phyloP scores from a whole-genome alignment of 2,113 vertebrate species.

The Colinus virginianus region DNA sequence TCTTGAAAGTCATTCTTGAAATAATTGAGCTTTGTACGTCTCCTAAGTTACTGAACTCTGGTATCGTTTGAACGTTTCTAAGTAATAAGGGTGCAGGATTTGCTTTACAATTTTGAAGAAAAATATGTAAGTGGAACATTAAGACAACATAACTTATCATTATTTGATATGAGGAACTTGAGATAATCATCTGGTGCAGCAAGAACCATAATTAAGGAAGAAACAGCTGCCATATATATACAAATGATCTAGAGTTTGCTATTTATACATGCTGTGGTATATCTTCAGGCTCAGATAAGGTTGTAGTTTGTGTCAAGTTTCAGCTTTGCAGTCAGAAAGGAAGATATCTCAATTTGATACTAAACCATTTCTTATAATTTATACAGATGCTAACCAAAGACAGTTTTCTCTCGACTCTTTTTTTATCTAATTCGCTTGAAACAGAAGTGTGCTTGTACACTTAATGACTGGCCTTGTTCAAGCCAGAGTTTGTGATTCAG shows the following conservation, averaged over 20 bases:
- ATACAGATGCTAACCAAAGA: background rate
- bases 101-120: background rate
- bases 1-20: background rate
- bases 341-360: background rate
- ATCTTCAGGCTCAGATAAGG: background rate
- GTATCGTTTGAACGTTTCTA: background rate
- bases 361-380: background rate
- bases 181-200: background rate
- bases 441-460: background rate
- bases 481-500: background rate
- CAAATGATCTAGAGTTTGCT: background rate
- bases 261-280: background rate
- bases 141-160: background rate
- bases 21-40: background rate
- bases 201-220: background rate
- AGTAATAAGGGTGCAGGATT: background rate
- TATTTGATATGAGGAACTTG: background rate
- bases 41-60: background rate
- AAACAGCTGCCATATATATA: background rate
- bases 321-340: background rate
- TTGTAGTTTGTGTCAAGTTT: background rate
- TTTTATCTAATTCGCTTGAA: rapidly evolving
- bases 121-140: background rate
- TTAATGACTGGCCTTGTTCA: background rate
- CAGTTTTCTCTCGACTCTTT: background rate